A percentile compares a stretch with the other conserved stretches of the same genome.
Conservation (phyloP, 1,140 invertebrate genomes). For the Papilio polyxenes region DNA sequence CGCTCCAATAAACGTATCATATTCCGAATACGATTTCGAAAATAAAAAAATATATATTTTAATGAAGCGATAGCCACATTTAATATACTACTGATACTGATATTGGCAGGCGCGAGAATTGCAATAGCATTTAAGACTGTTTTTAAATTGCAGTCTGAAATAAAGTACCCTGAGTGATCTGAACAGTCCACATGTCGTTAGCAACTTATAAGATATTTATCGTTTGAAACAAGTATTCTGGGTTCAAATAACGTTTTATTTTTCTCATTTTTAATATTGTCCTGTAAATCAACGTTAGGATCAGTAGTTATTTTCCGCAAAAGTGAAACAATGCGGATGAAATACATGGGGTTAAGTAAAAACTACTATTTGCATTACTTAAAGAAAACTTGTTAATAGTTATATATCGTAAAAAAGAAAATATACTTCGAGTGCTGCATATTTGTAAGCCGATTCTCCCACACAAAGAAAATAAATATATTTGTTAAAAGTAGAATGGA, state of each 20-base stretch:
- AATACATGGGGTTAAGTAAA: background rate
- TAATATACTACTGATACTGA: conserved; percentile 25
- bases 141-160: background rate
- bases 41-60: background rate
- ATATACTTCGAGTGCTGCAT: background rate
- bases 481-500: conserved; percentile 35
- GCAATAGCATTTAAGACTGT: background rate
- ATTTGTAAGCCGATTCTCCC: conserved; percentile 22
- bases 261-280: background rate
- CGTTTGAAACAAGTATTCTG: background rate
- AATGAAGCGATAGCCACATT: conserved; percentile 35
- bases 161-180: no score
- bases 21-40: background rate
- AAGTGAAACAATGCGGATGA: background rate
- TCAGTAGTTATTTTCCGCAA: background rate
- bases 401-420: background rate
- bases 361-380: background rate
- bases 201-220: background rate
- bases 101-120: conserved; percentile 27
- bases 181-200: no score
- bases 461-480: conserved; percentile 31
- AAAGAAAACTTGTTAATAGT: background rate
- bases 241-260: background rate
- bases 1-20: background rate
- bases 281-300: background rate